phyloP scores from a whole-genome alignment of 2,113 vertebrate genomes.

The Cyanoliseus patagonus region DNA sequence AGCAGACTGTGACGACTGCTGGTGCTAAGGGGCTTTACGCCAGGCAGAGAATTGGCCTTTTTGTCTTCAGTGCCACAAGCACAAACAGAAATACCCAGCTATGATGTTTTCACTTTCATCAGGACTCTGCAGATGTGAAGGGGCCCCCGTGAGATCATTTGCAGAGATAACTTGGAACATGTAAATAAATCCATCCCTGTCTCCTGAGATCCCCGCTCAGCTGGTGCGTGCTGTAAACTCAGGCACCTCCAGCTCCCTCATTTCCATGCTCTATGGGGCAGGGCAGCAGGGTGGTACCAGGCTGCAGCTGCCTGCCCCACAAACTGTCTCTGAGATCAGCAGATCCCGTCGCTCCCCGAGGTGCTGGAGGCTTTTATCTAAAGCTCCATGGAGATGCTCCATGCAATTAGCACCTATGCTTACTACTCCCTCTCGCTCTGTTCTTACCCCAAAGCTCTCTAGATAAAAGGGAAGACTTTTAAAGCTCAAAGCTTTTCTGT shows the following conservation, averaged over 20 bases:
- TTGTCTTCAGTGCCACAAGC: neutral
- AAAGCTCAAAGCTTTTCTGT: neutral
- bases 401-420: conserved; percentile 39
- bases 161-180: neutral
- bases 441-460: conserved; percentile 28
- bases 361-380: conserved; percentile 47
- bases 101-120: conserved; percentile 28
- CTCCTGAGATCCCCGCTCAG: neutral
- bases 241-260: neutral
- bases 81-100: neutral
- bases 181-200: conserved; percentile 1
- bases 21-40: neutral
- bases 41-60: neutral
- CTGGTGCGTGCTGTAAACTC: neutral
- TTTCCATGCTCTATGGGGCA: conserved; percentile 15
- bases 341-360: conserved; percentile 42
- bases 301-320: conserved; percentile 42
- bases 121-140: neutral
- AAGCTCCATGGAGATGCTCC: conserved; percentile 21
- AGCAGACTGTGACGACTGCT: neutral
- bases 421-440: conserved; percentile 4
- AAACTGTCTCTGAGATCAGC: conserved; percentile 6
- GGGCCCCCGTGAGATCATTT: neutral
- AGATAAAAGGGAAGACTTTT: conserved; percentile 46
- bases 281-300: neutral